A percentile compares a stretch with the other conserved stretches of the same genome.
Evolutionary conservation across 1,140 invertebrate genomes (phyloP).

Genomic region (Drosophila nebulosa): DNA sequence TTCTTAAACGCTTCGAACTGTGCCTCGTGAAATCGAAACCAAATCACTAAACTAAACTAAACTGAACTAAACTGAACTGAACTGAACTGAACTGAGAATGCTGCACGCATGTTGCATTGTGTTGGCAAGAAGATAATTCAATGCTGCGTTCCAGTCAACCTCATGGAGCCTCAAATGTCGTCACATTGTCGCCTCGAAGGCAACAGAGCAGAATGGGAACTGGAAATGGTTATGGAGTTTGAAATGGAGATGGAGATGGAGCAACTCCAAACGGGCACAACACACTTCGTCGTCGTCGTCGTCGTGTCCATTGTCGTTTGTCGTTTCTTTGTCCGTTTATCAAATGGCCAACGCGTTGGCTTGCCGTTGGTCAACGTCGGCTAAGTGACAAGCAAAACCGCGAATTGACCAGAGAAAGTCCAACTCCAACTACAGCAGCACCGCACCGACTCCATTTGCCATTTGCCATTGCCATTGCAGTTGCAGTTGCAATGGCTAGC

Average conservation of each 20-base stretch:
- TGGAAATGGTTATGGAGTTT: no score
- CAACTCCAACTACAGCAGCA: conserved; percentile 28
- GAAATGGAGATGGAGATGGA: neutral
- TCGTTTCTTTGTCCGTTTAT: conserved; percentile 70
- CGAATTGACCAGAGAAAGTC: conserved; percentile 80
- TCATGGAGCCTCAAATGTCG: conserved; percentile 51
- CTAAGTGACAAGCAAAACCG: conserved; percentile 80
- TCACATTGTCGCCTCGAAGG: conserved; percentile 66
- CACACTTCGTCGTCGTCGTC: conserved; percentile 22
- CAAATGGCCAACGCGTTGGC: conserved; percentile 64
- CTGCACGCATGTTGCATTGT: neutral
- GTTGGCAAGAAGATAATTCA: conserved; percentile 19
- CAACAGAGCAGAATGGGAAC: neutral
- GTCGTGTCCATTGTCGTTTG: conserved; percentile 45
- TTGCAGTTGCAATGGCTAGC: conserved; percentile 20
- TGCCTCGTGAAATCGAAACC: neutral
- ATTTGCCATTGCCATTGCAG: conserved; percentile 27
- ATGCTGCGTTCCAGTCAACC: neutral
- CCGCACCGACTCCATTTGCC: conserved; percentile 33
- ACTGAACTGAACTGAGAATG: neutral
- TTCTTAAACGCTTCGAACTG: no score
- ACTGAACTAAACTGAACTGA: neutral
- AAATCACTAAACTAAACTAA: neutral
- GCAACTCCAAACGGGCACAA: neutral
- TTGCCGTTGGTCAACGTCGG: conserved; percentile 60